Evolutionary conservation across 2,888 invertebrate species (phyloP).

Genomic region (Mythimna vitellina): DNA sequence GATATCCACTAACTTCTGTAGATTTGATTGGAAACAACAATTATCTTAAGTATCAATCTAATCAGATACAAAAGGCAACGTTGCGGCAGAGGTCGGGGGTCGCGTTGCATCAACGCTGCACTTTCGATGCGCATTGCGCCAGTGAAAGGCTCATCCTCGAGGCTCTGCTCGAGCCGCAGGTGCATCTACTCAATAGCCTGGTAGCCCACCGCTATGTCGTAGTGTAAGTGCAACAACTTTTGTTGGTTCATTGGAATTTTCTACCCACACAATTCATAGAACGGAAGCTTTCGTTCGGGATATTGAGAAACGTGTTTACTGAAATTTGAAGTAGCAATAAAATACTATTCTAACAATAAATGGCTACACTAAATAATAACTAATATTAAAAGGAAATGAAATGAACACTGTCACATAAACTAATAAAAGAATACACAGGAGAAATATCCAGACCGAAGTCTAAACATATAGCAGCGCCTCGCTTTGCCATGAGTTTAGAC

Average conservation of each 20-base stretch:
- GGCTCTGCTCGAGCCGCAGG: conserved; percentile 63
- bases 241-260: conserved; percentile 61
- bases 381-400: not conserved
- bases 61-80: conserved; percentile 66
- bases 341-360: not conserved
- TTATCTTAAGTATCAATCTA: conserved; percentile 65
- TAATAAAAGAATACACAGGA: conserved; percentile 10
- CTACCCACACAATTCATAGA: conserved; percentile 55
- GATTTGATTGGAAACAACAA: conserved; percentile 62
- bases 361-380: no score
- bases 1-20: conserved; percentile 54
- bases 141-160: conserved; percentile 88
- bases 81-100: conserved; percentile 79
- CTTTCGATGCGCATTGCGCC: conserved; percentile 83
- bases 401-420: conserved; percentile 1
- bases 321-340: not conserved
- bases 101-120: conserved; percentile 86
- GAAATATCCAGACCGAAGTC: conserved; percentile 17
- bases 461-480: conserved; percentile 33
- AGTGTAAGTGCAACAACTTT: conserved; percentile 68
- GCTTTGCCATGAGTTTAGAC: conserved; percentile 21
- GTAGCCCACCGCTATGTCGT: conserved; percentile 67
- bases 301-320: conserved; percentile 7
- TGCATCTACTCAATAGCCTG: conserved; percentile 72
- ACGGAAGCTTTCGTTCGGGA: conserved; percentile 55